Evolutionary conservation across 1,140 invertebrate genomes (phyloP), one percentile per base, ranked within the genome.

Genomic region (Leptinotarsa undecemlineata): DNA sequence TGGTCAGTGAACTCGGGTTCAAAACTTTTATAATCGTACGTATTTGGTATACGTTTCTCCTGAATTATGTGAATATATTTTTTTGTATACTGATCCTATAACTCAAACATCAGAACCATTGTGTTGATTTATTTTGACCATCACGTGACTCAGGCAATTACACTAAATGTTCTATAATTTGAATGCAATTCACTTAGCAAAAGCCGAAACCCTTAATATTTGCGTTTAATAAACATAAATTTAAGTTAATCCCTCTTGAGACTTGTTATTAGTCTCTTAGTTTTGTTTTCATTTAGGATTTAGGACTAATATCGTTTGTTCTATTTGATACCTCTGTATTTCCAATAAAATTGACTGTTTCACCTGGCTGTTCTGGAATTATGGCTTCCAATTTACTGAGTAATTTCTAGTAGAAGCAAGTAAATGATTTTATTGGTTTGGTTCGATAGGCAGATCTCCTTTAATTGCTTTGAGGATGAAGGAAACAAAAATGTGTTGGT

Each of bases 171-270:
- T 76, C 68, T 71, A 76, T 78, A 78, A 78, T 75, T 78, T 68
- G 74, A 78, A 78, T 76, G 77, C 63, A 78, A 78, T 78, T 75
- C 72, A 78, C 77, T 78, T 78, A 76, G 72, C 48, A 68, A 48
- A 73, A 73, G 69, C 60, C 62, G 63, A 75, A 71, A 71, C 71
- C 77, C 71, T 71, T 74, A 74, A 78, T 78, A 78, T 72, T 76
- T 73, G 23, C 57, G 26, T 57, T 64, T 70, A 66, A 68, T 78
- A 76, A 78, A 71, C 77, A 73, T 78, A 78, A 78, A 76, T 78
- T 76, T 78, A 14, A 67, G 61, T 74, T 78, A 74, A 78, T 60
- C 72, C 21, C 69, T 72, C 74, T 21, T 64, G 74, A 74, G 72
- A 57, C 66, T 60, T 75, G 68, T 74, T 64, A 78, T 78, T 78